Percentiles rank a stretch among this genome's conserved stretches.
Conservation (phyloP, 1,140 invertebrate species). For the Atta texana region DNA sequence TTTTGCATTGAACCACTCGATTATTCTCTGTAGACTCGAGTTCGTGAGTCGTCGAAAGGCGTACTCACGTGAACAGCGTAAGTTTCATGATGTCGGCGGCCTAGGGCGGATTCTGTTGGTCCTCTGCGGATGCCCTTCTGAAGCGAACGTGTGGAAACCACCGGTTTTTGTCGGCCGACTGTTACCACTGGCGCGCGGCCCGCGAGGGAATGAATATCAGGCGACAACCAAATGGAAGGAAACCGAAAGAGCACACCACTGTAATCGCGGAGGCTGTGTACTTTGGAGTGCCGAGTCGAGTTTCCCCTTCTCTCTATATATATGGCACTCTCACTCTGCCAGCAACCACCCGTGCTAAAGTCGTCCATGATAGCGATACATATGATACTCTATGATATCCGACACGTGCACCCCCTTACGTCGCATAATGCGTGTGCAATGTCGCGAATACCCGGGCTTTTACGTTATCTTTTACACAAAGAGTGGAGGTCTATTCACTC, state of each 20-base stretch:
- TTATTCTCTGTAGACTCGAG: neutral
- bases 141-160: conserved; percentile 44
- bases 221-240: conserved; percentile 70
- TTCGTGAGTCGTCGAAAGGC: neutral
- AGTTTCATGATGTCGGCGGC: conserved; percentile 76
- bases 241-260: conserved; percentile 78
- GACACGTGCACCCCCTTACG: conserved; percentile 50
- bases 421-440: neutral
- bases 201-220: conserved; percentile 77
- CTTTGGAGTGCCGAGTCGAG: conserved; percentile 81
- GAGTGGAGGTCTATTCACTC: neutral
- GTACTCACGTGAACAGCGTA: conserved; percentile 79
- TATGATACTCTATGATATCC: conserved; percentile 43
- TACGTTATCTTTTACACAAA: neutral
- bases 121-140: conserved; percentile 37
- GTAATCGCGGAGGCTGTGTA: conserved; percentile 83
- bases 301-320: conserved; percentile 83
- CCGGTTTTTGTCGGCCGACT: conserved; percentile 56
- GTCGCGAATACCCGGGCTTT: conserved; percentile 3
- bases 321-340: conserved; percentile 79
- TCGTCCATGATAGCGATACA: conserved; percentile 61
- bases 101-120: conserved; percentile 19
- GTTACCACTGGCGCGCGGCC: conserved; percentile 75
- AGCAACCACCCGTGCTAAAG: conserved; percentile 72
- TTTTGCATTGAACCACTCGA: neutral